Evolutionary conservation across 2,888 invertebrate species (phyloP), one percentile per base, ranked within the genome.

Genomic region (Trachelus iudaicus): DNA sequence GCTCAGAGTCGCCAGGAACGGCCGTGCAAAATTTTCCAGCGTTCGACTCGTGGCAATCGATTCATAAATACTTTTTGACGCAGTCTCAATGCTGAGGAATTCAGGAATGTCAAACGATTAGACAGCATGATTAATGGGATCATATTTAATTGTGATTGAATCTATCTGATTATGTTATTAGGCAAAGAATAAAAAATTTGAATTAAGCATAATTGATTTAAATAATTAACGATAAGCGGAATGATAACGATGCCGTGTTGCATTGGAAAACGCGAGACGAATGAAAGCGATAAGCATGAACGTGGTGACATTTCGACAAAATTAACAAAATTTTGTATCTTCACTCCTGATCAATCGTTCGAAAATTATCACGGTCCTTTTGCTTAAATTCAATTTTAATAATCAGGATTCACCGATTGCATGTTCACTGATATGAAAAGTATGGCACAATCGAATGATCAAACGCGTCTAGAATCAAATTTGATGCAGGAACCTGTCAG

Each of bases 401-500:
- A 9, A 68, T 76, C 35, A 73, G 68, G 12, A 73, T 35, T 37
- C 69, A 73, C 78, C 35, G 34, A 34, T 23, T 71, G 35, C 73
- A 79, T 79, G 77, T 78, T 79, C 68, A 78, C 81, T 37, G 76
- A 77, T 69, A 81, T 81, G 79, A 69, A 79, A 73, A 73, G 73
- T 11, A 74, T 73, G 68, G 34, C 78, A 30, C 68, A 75, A 15
- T 73, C 73, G 30, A 77, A 79, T 34, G 73, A 79, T 12, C 73
- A 40, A 34, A 34, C 30, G 35, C 74, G 40, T 11, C 69, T 75
- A n/a, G 73, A 75, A 69, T 35, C 34, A 34, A 78, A 30, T n/a
- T 11, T 56, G 56, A 40, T 40, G 35, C 35, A 76, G 30, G 69
- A 69, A 73, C 31, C 73, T n/a, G 40, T 34, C 35, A 76, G 40